Evolutionary conservation across 2,797 vertebrate genomes (phyloP).

Genomic region (Sciurus carolinensis): DNA sequence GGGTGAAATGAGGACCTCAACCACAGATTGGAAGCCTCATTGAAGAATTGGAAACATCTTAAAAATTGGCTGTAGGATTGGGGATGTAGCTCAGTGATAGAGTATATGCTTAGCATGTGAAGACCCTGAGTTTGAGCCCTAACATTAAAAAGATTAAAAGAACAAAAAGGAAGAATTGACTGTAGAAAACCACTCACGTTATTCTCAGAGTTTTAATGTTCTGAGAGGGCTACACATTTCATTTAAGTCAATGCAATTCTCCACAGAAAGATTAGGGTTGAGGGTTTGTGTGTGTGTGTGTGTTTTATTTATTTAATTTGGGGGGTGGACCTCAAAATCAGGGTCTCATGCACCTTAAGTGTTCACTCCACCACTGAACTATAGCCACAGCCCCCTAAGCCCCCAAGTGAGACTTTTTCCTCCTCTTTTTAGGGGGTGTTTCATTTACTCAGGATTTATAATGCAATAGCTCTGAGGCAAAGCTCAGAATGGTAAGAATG

Average conservation of each 20-base stretch:
- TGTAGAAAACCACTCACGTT: not conserved
- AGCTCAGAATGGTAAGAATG: conserved; percentile 43
- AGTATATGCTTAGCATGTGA: not conserved
- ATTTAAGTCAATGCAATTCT: not conserved
- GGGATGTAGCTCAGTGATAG: not conserved
- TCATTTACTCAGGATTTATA: conserved; percentile 44
- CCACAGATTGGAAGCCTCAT: not conserved
- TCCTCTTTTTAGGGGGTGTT: not conserved
- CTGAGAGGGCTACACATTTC: not conserved
- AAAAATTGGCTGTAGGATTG: not conserved
- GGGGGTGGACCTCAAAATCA: not conserved
- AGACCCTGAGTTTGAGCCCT: not conserved
- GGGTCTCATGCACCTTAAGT: not conserved
- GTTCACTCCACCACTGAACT: not conserved
- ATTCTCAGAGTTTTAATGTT: not conserved
- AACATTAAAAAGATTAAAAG: not conserved
- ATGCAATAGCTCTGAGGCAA: not conserved
- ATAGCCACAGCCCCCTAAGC: no score
- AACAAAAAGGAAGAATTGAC: not conserved
- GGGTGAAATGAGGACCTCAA: not conserved
- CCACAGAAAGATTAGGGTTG: not conserved
- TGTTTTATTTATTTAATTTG: not conserved
- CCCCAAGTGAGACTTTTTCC: not conserved
- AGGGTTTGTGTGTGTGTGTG: no score
- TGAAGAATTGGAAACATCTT: not conserved